These are phyloP conservation scores for Andrena bicolor DNA, from an alignment of 2,888 invertebrate species.

Conservation along the genomic window DNA sequence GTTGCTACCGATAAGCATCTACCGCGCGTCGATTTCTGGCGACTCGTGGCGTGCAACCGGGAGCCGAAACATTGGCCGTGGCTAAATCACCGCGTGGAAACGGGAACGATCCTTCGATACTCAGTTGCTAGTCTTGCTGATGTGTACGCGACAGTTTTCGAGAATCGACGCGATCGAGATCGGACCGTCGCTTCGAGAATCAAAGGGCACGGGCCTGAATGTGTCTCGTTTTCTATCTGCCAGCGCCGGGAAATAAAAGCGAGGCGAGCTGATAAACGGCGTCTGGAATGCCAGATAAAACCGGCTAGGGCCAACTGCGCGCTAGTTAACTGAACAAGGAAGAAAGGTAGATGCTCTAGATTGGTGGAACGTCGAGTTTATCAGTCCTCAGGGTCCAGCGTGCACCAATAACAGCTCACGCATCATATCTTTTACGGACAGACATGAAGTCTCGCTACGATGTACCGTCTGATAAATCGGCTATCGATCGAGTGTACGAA, in stretches of 20 bases:
- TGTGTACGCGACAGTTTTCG: not conserved
- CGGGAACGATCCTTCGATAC: not conserved
- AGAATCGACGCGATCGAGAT: constrained; percentile 39
- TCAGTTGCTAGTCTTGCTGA: not conserved
- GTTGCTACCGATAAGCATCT: constrained; percentile 10
- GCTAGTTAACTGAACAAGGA: constrained; percentile 63
- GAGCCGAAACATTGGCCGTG: not conserved
- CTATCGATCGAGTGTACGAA: constrained; percentile 8
- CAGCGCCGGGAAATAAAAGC: constrained; percentile 74
- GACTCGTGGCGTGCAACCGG: constrained; percentile 12
- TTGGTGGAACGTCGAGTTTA: constrained; percentile 61
- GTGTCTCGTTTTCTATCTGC: constrained; percentile 64
- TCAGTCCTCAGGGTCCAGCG: constrained; percentile 58
- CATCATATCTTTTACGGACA: constrained; percentile 41
- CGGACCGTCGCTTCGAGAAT: constrained; percentile 34
- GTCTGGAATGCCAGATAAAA: constrained; percentile 83
- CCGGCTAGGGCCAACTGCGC: constrained; percentile 72
- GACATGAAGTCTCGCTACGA: constrained; percentile 42
- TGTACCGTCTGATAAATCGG: constrained; percentile 32
- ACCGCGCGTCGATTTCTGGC: constrained; percentile 11
- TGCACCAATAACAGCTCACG: constrained; percentile 55
- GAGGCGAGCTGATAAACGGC: constrained; percentile 79
- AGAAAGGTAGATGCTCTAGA: constrained; percentile 54
- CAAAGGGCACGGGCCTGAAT: constrained; percentile 62
- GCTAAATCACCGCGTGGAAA: not conserved